Percentiles rank a stretch among this genome's conserved stretches.
Conservation (phyloP, 2,888 invertebrate species). For the Nematopogon swammerdamellus region DNA sequence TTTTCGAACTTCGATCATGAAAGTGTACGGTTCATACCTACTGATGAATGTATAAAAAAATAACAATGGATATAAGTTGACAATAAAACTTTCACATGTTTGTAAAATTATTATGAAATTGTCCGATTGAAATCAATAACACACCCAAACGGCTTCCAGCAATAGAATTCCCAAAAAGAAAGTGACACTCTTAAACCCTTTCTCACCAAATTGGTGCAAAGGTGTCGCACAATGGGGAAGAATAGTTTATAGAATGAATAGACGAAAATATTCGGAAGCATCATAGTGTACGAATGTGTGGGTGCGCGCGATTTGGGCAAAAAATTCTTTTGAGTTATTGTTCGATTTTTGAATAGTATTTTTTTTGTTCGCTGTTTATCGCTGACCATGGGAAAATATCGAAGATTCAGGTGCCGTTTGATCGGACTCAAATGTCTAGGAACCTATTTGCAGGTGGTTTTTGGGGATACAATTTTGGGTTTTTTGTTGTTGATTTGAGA, state of each 20-base stretch:
- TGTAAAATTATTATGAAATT: too few species aligned
- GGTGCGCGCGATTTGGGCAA: slow-evolving; percentile 35
- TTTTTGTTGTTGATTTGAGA: slow-evolving; percentile 26
- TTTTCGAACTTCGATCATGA: too few species aligned
- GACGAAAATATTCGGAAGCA: not conserved
- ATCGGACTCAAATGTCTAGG: slow-evolving; percentile 33
- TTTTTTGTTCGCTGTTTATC: slow-evolving; percentile 54
- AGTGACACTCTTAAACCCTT: slow-evolving; percentile 51
- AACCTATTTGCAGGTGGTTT: slow-evolving; percentile 28
- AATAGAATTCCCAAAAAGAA: slow-evolving; percentile 18
- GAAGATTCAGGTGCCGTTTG: slow-evolving; percentile 43
- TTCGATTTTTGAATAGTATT: slow-evolving; percentile 36
- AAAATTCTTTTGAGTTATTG: slow-evolving; percentile 51
- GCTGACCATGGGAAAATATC: slow-evolving; percentile 56
- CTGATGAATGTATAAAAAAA: too few species aligned
- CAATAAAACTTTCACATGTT: too few species aligned
- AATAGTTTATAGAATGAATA: slow-evolving; percentile 30
- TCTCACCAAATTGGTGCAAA: slow-evolving; percentile 49
- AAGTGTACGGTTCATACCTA: too few species aligned
- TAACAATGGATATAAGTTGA: too few species aligned
- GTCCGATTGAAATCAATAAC: too few species aligned
- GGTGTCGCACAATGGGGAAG: slow-evolving; percentile 42
- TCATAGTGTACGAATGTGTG: slow-evolving; percentile 18
- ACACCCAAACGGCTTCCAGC: too few species aligned
- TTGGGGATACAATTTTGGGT: too few species aligned